Base-by-base conservation (phyloP, 2,797 vertebrate genomes). In the Lacerta agilis region DNA sequence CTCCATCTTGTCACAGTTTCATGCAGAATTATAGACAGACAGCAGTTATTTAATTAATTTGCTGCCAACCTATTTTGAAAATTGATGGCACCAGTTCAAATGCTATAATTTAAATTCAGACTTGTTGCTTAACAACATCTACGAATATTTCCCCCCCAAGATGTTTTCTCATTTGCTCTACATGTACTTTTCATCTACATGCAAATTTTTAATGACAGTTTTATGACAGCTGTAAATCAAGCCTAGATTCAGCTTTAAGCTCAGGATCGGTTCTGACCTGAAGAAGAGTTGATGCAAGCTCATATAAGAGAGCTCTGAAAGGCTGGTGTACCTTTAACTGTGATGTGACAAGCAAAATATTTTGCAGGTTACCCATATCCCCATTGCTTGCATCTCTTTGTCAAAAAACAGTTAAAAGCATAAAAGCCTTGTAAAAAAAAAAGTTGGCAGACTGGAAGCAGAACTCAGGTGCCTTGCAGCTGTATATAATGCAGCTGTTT, bases 121-220 rank as follows among this genome's bases (percentile, higher is more conserved):
- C 38, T 81, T 58, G n/a, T 43, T 66, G 41, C 38, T 81, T 81
- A 81, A 66, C n/a, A 41, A 76, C 78, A 66, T 73, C 69, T 67
- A 15, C 11, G 9, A 33, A 82, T 89, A 81, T 81, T 45, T 79
- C 0, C 36, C 36, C 36, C 85, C 55, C 77, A 80, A 29, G 55
- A 80, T 38, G 27, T 23, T 73, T 88, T 66, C 58, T 89, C 41
- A 67, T 85, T 84, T 89, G 72, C 85, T 89, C 36, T 77, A 77
- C 45, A 69, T 81, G 43, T 77, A 66, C 79, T n/a, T 89, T 85
- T 89, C 79, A 67, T 89, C 33, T 77, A 82, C 88, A 85, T 89
- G 79, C 33, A 82, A 67, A 49, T 86, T 86, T 82, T 33, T 82
- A 33, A 75, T 77, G 72, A 76, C 79, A 82, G 88, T 55, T 86